phyloP scores from a whole-genome alignment of 1,140 invertebrate genomes.

The Drosophila neocordata region DNA sequence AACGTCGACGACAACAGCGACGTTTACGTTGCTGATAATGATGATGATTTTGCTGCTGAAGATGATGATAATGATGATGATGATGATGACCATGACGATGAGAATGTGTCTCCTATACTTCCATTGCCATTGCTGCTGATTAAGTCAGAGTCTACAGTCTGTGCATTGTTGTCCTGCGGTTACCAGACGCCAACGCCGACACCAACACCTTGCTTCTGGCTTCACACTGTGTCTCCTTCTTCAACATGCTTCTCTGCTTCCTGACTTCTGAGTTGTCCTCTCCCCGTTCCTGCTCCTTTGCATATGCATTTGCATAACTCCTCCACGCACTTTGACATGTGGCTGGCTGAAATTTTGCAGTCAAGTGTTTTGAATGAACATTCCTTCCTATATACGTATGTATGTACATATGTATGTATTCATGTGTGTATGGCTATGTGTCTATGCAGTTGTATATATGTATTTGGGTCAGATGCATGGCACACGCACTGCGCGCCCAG shows the following conservation, averaged over 20 bases:
- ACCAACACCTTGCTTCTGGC: conserved; percentile 36
- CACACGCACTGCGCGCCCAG: conserved; percentile 40
- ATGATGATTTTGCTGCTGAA: neutral
- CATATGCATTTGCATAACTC: conserved; percentile 73
- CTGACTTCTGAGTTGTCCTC: too few relatives aligned
- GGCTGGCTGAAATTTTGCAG: conserved; percentile 51
- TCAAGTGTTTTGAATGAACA: conserved; percentile 53
- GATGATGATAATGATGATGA: neutral
- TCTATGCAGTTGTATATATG: conserved; percentile 46
- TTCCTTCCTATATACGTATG: neutral
- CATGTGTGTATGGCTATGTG: conserved; percentile 20
- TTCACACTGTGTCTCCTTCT: neutral
- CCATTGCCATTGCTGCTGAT: conserved; percentile 33
- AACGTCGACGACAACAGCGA: conserved; percentile 20
- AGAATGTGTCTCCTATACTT: conserved; percentile 1
- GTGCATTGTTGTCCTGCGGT: conserved; percentile 51
- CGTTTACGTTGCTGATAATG: neutral
- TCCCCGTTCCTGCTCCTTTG: conserved; percentile 44
- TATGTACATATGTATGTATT: conserved; percentile 11
- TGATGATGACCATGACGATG: neutral
- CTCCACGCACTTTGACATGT: conserved; percentile 76
- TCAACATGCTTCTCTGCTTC: neutral
- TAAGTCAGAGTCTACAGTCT: conserved; percentile 55
- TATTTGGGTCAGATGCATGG: conserved; percentile 70
- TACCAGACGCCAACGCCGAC: conserved; percentile 42